phyloP scores from a whole-genome alignment of 1,140 invertebrate species.

The Glomeris maerens region DNA sequence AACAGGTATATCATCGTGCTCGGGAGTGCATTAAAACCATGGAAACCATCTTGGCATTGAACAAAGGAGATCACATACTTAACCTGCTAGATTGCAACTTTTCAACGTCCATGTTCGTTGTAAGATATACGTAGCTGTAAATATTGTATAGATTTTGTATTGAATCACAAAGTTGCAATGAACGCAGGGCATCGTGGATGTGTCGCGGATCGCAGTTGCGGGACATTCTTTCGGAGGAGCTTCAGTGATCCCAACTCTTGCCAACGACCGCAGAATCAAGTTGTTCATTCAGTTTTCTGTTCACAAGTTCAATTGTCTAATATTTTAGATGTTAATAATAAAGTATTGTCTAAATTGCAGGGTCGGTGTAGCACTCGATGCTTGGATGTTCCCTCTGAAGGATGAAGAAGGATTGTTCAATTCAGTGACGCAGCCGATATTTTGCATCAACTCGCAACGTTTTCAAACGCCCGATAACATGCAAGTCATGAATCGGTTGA shows the following conservation, averaged over 20 bases:
- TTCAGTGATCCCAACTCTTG: conserved; percentile 40
- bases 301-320: too few species aligned
- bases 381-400: conserved; percentile 53
- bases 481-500: conserved; percentile 36
- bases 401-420: conserved; percentile 33
- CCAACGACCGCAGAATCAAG: conserved; percentile 39
- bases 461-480: conserved; percentile 48
- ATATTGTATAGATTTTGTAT: conserved; percentile 5
- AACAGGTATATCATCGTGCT: conserved; percentile 32
- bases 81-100: conserved; percentile 39
- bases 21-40: conserved; percentile 40
- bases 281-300: too few species aligned
- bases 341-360: conserved; percentile 24
- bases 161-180: conserved; percentile 4
- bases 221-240: conserved; percentile 56
- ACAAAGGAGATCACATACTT: conserved; percentile 35
- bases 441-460: conserved; percentile 49
- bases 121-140: conserved; percentile 14
- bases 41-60: conserved; percentile 39
- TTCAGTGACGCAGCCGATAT: conserved; percentile 38
- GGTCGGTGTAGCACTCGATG: conserved; percentile 43
- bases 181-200: conserved; percentile 39
- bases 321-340: neutral
- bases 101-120: conserved; percentile 31
- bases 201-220: conserved; percentile 36